A percentile compares a stretch with the other conserved stretches of the same genome.
These are phyloP conservation scores for Hesperophylax magnus DNA, from an alignment of 1,140 invertebrate species.

Conservation along the genomic window DNA sequence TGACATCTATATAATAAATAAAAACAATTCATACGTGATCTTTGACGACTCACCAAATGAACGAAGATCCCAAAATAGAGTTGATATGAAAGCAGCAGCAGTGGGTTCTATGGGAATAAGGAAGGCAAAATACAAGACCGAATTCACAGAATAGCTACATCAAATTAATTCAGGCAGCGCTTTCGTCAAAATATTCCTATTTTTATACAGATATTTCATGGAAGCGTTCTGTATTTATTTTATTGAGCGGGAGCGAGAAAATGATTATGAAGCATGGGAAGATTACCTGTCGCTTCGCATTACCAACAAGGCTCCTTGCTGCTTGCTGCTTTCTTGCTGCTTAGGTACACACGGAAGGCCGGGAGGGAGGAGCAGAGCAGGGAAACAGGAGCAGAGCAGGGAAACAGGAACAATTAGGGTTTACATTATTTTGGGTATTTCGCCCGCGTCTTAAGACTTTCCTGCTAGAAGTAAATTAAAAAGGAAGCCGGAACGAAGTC, in stretches of 20 bases:
- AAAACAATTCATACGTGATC: no score
- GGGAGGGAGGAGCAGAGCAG: background rate
- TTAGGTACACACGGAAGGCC: no score
- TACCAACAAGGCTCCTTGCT: background rate
- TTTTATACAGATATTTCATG: background rate
- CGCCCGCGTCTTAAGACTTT: background rate
- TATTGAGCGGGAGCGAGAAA: background rate
- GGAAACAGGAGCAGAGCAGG: background rate
- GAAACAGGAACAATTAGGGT: constrained; percentile 32
- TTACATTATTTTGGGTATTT: constrained; percentile 35
- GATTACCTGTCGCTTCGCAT: constrained; percentile 35
- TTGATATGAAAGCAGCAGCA: no score
- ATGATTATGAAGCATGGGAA: constrained; percentile 22
- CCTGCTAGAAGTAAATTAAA: background rate
- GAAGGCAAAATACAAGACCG: no score
- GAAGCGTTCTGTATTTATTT: constrained; percentile 7
- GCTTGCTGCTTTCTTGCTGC: no score
- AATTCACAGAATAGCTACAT: no score
- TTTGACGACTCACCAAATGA: no score
- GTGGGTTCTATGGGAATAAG: no score
- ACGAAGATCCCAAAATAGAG: no score
- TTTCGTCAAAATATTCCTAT: background rate
- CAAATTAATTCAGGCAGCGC: no score
- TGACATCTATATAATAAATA: no score
- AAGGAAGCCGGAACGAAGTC: background rate